Percentiles rank a stretch among this genome's conserved stretches.
These are phyloP conservation scores for Cyprinus carpio DNA, from an alignment of 2,113 vertebrate genomes.

Conservation along the genomic window DNA sequence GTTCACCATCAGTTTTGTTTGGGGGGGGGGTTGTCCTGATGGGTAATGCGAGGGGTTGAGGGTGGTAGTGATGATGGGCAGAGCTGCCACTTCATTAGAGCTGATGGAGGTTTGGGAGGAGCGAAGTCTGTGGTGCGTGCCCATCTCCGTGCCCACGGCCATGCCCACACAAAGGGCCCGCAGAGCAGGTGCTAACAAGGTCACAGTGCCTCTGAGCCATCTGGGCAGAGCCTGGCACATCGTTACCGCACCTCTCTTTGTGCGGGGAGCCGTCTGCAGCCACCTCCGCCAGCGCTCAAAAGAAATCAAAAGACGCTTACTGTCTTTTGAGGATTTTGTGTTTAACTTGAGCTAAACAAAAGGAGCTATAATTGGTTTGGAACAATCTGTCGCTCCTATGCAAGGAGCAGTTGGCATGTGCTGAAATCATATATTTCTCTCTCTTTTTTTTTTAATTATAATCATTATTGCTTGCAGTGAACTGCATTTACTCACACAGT, in stretches of 20 bases:
- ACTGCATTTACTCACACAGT: slow-evolving; percentile 20
- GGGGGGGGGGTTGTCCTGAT: slow-evolving; percentile 64
- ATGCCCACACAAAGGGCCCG: slow-evolving; percentile 78
- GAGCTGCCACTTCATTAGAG: slow-evolving; percentile 60
- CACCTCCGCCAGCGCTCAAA: slow-evolving; percentile 73
- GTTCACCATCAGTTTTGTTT: slow-evolving; percentile 70
- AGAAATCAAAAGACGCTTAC: slow-evolving; percentile 74
- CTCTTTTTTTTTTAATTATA: slow-evolving; percentile 25
- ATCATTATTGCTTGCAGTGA: slow-evolving; percentile 31
- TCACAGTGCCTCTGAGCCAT: slow-evolving; percentile 77
- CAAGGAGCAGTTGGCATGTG: slow-evolving; percentile 53
- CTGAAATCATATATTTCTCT: slow-evolving; percentile 62
- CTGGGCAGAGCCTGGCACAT: slow-evolving; percentile 70
- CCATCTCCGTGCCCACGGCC: slow-evolving; percentile 70
- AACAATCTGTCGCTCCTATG: slow-evolving; percentile 77
- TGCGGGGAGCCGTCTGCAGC: slow-evolving; percentile 66
- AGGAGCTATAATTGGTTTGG: slow-evolving; percentile 79
- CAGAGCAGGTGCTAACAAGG: slow-evolving; percentile 82
- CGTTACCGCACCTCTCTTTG: slow-evolving; percentile 67
- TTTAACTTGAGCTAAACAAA: slow-evolving; percentile 77
- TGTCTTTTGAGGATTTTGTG: slow-evolving; percentile 72
- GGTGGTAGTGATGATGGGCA: slow-evolving; percentile 51
- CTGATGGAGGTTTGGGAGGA: slow-evolving; percentile 56
- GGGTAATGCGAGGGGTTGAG: slow-evolving; percentile 44
- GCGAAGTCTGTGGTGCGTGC: slow-evolving; percentile 56